Base-by-base conservation (phyloP, 2,113 vertebrate species). In the Neogale vison region DNA sequence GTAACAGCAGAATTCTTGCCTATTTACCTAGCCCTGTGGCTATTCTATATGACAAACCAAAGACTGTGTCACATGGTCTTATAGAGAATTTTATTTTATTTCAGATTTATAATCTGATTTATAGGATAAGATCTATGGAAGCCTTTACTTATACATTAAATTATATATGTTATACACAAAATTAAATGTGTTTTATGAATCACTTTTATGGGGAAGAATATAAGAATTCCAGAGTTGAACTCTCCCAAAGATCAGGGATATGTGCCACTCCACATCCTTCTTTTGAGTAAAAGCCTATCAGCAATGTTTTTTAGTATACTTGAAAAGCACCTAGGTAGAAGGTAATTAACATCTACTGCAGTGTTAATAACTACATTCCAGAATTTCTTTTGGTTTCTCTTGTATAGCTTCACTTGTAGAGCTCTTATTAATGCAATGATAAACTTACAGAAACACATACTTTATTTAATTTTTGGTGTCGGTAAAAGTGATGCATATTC, bases 41-140 rank as follows among this genome's bases (percentile, higher is more conserved):
- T 67, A 12, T 95, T 24, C 21, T 55, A 65, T 34, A 83, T 93
- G 97, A 5, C 47, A 90, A 96, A 57, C 23, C 47, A 88, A 92
- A 90, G 79, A 34, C 29, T 45, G 31, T 14, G 69, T 79, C 29
- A 79, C 39, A 82, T 69, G 24, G 13, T 31, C 55, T 76, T 90
- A 79, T 11, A 77, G 88, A 76, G 4, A 50, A 31, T 63, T 39
- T 34, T 71, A 79, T 95, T 55, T 55, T 55, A 55, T 55, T 95
- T 88, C 24, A 79, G 42, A 83, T 76, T 95, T 96, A 20, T 91
- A 91, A 57, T 93, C 39, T 95, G 61, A 94, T 79, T 79, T 82
- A 86, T 47, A 83, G 21, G 67, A 21, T 79, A 91, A 80, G 52
- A 80, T 47, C 65, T 85, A 76, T 77, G 29, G 57, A 97, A 5